These are phyloP conservation scores for Plectus sambesii DNA, from an alignment of 1,140 invertebrate genomes.

Conservation along the genomic window DNA sequence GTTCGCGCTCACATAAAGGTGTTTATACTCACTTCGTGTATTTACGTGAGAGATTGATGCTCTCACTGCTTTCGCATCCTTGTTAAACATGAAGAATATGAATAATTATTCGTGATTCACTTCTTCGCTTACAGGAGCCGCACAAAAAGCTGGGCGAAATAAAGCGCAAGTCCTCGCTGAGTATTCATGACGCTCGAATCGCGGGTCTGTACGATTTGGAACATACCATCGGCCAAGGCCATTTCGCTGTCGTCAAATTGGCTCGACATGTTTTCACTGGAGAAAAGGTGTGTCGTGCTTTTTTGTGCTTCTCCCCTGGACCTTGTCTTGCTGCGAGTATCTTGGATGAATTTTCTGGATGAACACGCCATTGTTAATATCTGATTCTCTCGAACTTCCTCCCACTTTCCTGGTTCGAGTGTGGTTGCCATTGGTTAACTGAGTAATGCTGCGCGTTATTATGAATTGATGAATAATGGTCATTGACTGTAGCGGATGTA, in stretches of 20 bases:
- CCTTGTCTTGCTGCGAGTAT: too few relatives aligned
- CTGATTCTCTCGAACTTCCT: constrained; percentile 1
- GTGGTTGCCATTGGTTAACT: constrained; percentile 18
- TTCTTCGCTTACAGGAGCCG: constrained; percentile 1
- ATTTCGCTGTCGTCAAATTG: constrained; percentile 97
- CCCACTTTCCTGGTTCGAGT: neutral
- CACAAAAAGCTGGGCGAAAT: constrained; percentile 4
- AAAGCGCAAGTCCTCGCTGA: constrained; percentile 14
- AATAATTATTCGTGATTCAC: too few relatives aligned
- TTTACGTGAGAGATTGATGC: too few relatives aligned
- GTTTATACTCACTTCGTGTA: too few relatives aligned
- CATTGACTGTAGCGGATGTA: too few relatives aligned
- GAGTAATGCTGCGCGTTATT: neutral
- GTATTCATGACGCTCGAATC: constrained; percentile 30
- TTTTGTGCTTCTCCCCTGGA: too few relatives aligned
- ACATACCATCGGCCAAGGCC: constrained; percentile 43
- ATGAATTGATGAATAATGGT: too few relatives aligned
- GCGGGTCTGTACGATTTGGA: constrained; percentile 43
- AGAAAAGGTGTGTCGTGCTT: constrained; percentile 90
- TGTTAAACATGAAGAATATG: too few relatives aligned
- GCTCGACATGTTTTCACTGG: constrained; percentile 97
- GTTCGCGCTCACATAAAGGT: too few relatives aligned
- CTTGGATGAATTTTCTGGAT: constrained; percentile 19
- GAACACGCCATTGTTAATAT: constrained; percentile 8
- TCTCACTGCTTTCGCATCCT: too few relatives aligned